These are phyloP conservation scores for Calyptomena viridis DNA, from an alignment of 2,113 vertebrate species.

Conservation along the genomic window DNA sequence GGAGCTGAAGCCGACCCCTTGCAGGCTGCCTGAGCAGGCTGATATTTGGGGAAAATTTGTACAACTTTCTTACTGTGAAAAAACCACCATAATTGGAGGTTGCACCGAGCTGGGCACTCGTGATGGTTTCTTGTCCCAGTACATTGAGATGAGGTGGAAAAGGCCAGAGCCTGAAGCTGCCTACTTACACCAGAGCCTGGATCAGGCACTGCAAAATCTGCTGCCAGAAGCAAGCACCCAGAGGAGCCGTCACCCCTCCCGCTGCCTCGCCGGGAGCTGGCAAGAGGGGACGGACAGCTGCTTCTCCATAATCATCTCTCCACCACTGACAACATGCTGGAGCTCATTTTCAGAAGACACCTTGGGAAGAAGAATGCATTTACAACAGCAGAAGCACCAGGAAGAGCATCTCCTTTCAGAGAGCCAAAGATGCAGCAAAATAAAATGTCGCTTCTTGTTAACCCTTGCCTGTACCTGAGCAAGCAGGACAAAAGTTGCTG, in stretches of 20 bases:
- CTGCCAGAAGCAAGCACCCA: slow-evolving; percentile 53
- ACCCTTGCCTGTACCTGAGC: not conserved
- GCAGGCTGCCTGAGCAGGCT: slow-evolving; percentile 23
- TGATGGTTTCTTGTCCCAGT: not conserved
- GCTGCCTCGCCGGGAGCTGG: slow-evolving; percentile 29
- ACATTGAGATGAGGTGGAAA: not conserved
- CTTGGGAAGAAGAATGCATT: slow-evolving; percentile 59
- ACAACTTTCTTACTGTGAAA: not conserved
- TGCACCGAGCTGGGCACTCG: not conserved
- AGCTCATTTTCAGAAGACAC: slow-evolving; percentile 49
- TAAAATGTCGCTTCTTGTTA: slow-evolving; percentile 16
- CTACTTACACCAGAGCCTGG: not conserved
- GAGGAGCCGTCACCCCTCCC: slow-evolving; percentile 38
- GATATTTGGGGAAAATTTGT: not conserved
- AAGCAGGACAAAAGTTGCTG: not conserved
- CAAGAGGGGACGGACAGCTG: slow-evolving; percentile 57
- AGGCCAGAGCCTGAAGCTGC: not conserved
- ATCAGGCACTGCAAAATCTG: not conserved
- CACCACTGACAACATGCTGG: slow-evolving; percentile 12
- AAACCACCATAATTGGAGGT: rapidly evolving
- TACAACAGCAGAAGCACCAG: slow-evolving; percentile 22
- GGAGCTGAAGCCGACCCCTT: slow-evolving; percentile 17
- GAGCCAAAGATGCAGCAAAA: slow-evolving; percentile 24
- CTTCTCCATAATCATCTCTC: slow-evolving; percentile 63
- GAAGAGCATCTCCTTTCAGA: slow-evolving; percentile 33